phyloP scores from a whole-genome alignment of 2,113 vertebrate species.

The Trichechus manatus region DNA sequence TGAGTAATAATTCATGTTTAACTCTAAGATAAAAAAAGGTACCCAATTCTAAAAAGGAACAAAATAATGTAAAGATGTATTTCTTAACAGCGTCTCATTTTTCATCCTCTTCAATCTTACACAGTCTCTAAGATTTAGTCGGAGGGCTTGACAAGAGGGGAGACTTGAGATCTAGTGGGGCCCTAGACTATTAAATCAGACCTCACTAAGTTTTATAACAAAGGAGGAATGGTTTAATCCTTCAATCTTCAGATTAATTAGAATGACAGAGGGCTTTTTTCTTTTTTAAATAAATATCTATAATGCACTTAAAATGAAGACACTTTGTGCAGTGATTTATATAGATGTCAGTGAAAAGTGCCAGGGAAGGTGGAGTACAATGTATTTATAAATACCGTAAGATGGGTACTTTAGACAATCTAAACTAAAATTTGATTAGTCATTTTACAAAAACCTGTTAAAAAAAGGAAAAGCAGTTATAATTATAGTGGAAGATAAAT shows the following conservation, averaged over 20 bases:
- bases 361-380: neutral
- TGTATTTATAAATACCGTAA: slow-evolving; percentile 43
- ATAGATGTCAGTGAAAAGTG: slow-evolving; percentile 32
- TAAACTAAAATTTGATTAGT: slow-evolving; percentile 72
- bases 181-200: neutral
- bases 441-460: slow-evolving; percentile 55
- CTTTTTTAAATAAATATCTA: neutral
- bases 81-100: neutral
- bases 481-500: slow-evolving; percentile 58
- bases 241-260: slow-evolving; percentile 25
- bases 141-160: neutral
- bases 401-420: neutral
- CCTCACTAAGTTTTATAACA: slow-evolving; percentile 29
- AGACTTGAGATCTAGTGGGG: neutral
- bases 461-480: slow-evolving; percentile 56
- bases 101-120: neutral
- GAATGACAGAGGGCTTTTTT: neutral
- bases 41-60: neutral
- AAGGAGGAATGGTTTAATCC: neutral
- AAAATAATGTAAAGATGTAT: slow-evolving; percentile 3
- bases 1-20: neutral
- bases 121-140: neutral
- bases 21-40: neutral
- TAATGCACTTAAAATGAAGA: slow-evolving; percentile 16
- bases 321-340: neutral